Evolutionary conservation across 2,113 vertebrate species (phyloP), one percentile per base, ranked within the genome.

Genomic region (Esox niger): DNA sequence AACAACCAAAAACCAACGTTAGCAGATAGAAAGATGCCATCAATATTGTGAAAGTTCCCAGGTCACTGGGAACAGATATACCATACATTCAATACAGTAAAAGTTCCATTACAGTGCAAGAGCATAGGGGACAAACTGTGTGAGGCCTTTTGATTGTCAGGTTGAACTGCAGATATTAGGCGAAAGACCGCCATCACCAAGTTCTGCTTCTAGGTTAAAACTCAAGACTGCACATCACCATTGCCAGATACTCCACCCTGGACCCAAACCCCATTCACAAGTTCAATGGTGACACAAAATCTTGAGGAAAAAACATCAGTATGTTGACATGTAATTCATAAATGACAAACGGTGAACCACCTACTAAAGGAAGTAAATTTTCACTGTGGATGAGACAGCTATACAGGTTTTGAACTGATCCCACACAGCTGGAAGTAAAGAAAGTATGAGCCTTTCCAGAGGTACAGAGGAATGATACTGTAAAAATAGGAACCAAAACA

Each of bases 191-290:
- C 21, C 63, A 73, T 52, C 1, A 1, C 49, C 9, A 29, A 57
- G 20, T 55, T 68, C 7, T 25, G 13, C 26, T 26, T 63, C 9
- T 64, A 3, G 15, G 3, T 52, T 30, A 32, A 49, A 88, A 84
- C 87, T 87, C 88, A 73, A 91, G 84, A 91, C 88, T 92, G 88
- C 85, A 89, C 82, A 80, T 82, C 84, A 84, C 61, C 66, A 33
- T 62, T 15, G n/a, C 55, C 23, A 55, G 17, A 21, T 43, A 43
- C 3, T 43, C 38, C 13, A 43, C 38, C 13, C 38, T 15, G 1
- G n/a, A 52, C 47, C 17, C 47, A 43, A 21, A 52, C 47, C 13
- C 46, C 47, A 52, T 52, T 52, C n/a, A 43, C 33, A 49, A 11
- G 7, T 11, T 47, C 20, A 4, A 47, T 21, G 5, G 47, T 13